Percentiles rank a stretch among this genome's conserved stretches.
Evolutionary conservation across 2,113 vertebrate species (phyloP).

Genomic region (Eira barbara): DNA sequence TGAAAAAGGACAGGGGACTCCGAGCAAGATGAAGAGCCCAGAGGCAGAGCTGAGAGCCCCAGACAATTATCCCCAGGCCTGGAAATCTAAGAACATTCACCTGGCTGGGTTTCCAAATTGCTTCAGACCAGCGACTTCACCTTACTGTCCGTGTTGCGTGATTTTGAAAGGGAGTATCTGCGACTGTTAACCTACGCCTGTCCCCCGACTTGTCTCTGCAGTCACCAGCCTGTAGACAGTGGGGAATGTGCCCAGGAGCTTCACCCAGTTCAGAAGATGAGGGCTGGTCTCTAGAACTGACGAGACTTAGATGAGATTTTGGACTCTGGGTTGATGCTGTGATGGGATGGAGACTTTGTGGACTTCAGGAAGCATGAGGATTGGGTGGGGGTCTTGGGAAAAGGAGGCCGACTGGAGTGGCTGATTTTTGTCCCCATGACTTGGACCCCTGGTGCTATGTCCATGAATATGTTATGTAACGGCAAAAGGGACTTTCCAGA

Average conservation of each 20-base stretch:
- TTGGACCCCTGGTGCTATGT: background rate
- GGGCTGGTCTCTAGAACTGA: background rate
- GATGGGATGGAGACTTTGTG: background rate
- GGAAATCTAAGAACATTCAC: fast-evolving
- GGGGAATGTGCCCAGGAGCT: too few relatives aligned
- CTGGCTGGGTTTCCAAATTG: background rate
- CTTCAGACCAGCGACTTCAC: background rate
- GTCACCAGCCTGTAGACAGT: fast-evolving
- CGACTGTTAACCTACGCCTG: fast-evolving
- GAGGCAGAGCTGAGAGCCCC: background rate
- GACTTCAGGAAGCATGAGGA: background rate
- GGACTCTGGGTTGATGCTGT: background rate
- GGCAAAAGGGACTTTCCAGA: background rate
- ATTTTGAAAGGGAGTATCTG: background rate
- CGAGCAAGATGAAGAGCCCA: background rate
- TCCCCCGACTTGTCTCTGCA: background rate
- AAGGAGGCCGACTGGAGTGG: background rate
- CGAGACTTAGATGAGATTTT: background rate
- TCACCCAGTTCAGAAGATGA: background rate
- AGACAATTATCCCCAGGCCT: fast-evolving
- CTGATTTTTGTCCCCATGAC: background rate
- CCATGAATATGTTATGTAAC: background rate
- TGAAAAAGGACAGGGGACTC: background rate
- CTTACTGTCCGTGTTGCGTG: too few relatives aligned
- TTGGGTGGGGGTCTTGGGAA: fast-evolving